Percentiles rank a stretch among this genome's conserved stretches.
These are phyloP conservation scores for Belonocnema kinseyi DNA, from an alignment of 1,140 invertebrate species.

Conservation along the genomic window DNA sequence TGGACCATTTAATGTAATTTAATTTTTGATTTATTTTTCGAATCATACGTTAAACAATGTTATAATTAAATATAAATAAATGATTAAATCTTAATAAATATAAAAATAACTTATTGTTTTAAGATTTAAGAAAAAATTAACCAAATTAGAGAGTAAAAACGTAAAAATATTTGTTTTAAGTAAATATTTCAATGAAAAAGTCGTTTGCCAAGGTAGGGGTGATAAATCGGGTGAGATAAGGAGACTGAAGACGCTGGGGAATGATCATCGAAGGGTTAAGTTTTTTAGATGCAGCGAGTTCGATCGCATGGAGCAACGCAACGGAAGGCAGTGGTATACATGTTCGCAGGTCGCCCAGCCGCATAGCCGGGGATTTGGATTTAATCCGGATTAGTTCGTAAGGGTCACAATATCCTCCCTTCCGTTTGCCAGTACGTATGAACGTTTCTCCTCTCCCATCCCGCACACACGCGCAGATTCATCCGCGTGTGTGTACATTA, in stretches of 20 bases:
- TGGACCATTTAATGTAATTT: too few species aligned
- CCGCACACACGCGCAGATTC: slow-evolving; percentile 30
- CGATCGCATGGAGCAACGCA: slow-evolving; percentile 54
- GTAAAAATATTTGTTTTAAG: too few species aligned
- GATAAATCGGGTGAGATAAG: not conserved
- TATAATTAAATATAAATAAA: too few species aligned
- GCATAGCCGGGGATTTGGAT: slow-evolving; percentile 66
- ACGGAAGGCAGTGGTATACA: slow-evolving; percentile 58
- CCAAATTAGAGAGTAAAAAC: too few species aligned
- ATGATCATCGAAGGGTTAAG: slow-evolving; percentile 16
- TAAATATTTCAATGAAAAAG: not conserved
- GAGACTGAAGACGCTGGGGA: not conserved
- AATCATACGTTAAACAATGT: too few species aligned
- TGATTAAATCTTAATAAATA: too few species aligned
- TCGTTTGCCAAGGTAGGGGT: not conserved
- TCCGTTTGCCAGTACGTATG: slow-evolving; percentile 43
- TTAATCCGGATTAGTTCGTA: slow-evolving; percentile 74
- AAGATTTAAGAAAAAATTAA: too few species aligned
- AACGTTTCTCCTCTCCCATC: slow-evolving; percentile 43
- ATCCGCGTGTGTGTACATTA: slow-evolving; percentile 57
- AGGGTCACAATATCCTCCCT: slow-evolving; percentile 71
- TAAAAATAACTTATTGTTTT: too few species aligned
- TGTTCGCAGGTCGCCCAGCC: slow-evolving; percentile 66
- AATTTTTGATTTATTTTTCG: too few species aligned
- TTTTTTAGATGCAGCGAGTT: slow-evolving; percentile 56